Base-by-base conservation (phyloP, 2,797 vertebrate species). In the Fistularia commersonii region DNA sequence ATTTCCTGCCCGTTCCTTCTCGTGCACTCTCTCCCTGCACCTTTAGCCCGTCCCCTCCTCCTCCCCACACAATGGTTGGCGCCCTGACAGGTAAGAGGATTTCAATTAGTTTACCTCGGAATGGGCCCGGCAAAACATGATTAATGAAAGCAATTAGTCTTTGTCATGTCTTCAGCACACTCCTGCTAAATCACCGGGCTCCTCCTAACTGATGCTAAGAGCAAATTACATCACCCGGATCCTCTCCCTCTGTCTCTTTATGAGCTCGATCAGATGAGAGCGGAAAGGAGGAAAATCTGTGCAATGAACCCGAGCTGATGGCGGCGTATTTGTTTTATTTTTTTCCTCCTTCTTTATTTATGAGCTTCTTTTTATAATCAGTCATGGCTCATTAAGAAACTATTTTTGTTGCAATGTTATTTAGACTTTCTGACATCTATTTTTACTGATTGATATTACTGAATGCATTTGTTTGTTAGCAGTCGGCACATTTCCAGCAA, bases 81-180 rank as follows among this genome's bases (percentile, higher is more conserved):
- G 75, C 61, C 57, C 67, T 88, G 83, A 87, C 86, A 87, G 83
- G 89, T 83, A 87, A 87, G 86, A 88, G 85, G 89, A 87, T 91
- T 91, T 91, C 85, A 88, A 89, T 90, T 88, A 88, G 87, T 89
- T 91, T 91, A 91, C 84, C 88, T 87, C 85, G 47, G 82, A 86
- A 80, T 72, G 69, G 75, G 74, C 69, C 76, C 70, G 44, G 71
- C 74, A 55, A 90, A 85, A 84, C 66, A 71, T 90, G 90, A 92
- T 92, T 90, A 93, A 92, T 91, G 86, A 89, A 89, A 82, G 90
- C 82, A 90, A 92, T 93, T 92, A 90, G 88, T 92, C 91, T 91
- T 84, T 90, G 91, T 91, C 89, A 89, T 88, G 87, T 87, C 87
- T 87, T 87, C 80, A 72, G 84, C 85, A 71, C 83, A 75, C 72